A percentile compares a stretch with the other conserved stretches of the same genome.
Conservation (phyloP, 2,888 invertebrate genomes). For the Aphidoletes aphidimyza region DNA sequence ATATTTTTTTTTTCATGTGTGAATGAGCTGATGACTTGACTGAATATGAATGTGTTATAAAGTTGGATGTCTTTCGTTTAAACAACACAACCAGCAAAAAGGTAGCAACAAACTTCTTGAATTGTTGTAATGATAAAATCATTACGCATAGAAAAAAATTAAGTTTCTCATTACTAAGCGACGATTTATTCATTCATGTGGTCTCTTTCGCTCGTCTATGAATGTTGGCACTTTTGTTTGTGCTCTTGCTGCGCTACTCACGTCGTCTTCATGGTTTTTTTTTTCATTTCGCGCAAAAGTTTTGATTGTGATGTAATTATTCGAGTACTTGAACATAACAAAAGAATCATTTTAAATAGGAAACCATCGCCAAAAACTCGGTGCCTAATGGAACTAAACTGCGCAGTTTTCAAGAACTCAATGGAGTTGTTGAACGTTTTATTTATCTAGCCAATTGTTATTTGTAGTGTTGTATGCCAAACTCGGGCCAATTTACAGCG, state of each 20-base stretch:
- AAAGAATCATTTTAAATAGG: constrained; percentile 6
- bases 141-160: neutral
- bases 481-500: too few species aligned
- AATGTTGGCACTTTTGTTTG: too few species aligned
- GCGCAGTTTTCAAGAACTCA: neutral
- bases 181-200: too few species aligned
- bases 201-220: too few species aligned
- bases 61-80: too few species aligned
- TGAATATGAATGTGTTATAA: constrained; percentile 18
- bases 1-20: neutral
- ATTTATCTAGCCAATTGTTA: neutral
- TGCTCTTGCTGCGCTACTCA: neutral
- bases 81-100: neutral
- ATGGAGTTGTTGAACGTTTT: too few species aligned
- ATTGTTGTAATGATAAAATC: constrained; percentile 17
- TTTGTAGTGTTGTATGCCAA: neutral
- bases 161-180: too few species aligned
- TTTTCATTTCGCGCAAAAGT: constrained; percentile 43
- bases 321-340: constrained; percentile 36
- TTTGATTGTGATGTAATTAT: constrained; percentile 49
- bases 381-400: neutral
- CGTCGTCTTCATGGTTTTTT: too few species aligned
- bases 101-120: constrained; percentile 5
- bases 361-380: neutral
- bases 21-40: constrained; percentile 24